These are phyloP conservation scores for Anoplolepis gracilipes DNA, from an alignment of 1,140 invertebrate genomes.

Conservation along the genomic window DNA sequence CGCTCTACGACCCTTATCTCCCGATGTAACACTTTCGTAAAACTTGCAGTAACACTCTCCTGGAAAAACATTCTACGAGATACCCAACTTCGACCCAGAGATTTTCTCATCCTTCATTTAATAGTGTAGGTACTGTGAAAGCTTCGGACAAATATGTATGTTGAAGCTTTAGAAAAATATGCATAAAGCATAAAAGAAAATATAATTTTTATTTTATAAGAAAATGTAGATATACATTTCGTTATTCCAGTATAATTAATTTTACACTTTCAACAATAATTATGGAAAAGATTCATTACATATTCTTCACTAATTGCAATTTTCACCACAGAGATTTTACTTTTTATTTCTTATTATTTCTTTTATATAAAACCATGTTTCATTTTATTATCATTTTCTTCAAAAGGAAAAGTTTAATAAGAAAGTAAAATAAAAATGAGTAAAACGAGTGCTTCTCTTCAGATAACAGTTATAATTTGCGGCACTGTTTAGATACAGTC, in stretches of 20 bases:
- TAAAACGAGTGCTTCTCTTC: too few species aligned
- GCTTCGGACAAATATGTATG: too few species aligned
- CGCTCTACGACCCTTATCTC: neutral
- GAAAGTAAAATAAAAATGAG: too few species aligned
- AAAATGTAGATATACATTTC: neutral
- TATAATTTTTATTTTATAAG: neutral
- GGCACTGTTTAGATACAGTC: neutral
- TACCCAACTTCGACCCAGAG: neutral
- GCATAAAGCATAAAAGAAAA: neutral
- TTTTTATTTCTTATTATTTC: neutral
- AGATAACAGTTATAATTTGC: too few species aligned
- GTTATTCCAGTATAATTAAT: neutral
- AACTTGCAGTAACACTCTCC: slow-evolving; percentile 16
- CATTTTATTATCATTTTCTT: neutral
- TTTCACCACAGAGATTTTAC: neutral
- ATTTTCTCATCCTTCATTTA: neutral
- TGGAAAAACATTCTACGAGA: slow-evolving; percentile 58
- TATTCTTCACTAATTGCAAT: neutral
- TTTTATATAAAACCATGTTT: neutral
- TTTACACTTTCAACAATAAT: neutral
- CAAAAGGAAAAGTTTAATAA: neutral
- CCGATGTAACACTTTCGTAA: neutral
- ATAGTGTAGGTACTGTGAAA: too few species aligned
- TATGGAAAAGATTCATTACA: too few species aligned
- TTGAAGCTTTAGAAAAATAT: neutral